phyloP scores from a whole-genome alignment of 2,113 vertebrate genomes.

The Sturnus vulgaris region DNA sequence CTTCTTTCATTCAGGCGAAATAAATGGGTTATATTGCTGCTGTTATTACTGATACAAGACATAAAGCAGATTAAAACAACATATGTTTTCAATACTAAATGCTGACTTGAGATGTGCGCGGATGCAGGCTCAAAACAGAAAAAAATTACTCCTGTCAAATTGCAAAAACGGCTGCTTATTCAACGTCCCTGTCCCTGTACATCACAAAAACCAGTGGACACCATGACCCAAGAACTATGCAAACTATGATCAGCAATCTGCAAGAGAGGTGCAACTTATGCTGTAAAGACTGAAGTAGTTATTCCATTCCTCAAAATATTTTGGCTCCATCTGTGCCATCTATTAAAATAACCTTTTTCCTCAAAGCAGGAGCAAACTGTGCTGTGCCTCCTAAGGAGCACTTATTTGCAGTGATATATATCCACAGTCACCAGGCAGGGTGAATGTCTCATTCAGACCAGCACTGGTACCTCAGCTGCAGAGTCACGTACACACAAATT shows the following conservation, averaged over 20 bases:
- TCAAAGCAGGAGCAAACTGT: not conserved
- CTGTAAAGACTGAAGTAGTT: not conserved
- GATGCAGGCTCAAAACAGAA: not conserved
- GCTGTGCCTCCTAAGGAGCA: not conserved
- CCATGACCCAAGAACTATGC: not conserved
- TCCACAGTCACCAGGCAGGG: rapidly evolving
- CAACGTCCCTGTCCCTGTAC: not conserved
- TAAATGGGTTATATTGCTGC: conserved; percentile 32
- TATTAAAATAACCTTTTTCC: not conserved
- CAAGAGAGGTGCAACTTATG: not conserved
- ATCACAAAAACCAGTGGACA: not conserved
- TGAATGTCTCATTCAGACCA: not conserved
- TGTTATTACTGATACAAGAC: conserved; percentile 46
- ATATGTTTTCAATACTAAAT: conserved; percentile 34
- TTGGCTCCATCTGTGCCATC: not conserved
- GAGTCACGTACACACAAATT: not conserved
- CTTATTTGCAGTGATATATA: not conserved
- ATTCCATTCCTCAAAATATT: not conserved
- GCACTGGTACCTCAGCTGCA: not conserved
- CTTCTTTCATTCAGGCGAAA: conserved; percentile 13
- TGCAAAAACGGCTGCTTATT: not conserved
- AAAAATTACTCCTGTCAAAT: not conserved
- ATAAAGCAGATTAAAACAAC: conserved; percentile 58
- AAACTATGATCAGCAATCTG: not conserved
- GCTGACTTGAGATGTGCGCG: not conserved